These are phyloP conservation scores for Lepidurus apus DNA, from an alignment of 1,140 invertebrate species.

Conservation along the genomic window DNA sequence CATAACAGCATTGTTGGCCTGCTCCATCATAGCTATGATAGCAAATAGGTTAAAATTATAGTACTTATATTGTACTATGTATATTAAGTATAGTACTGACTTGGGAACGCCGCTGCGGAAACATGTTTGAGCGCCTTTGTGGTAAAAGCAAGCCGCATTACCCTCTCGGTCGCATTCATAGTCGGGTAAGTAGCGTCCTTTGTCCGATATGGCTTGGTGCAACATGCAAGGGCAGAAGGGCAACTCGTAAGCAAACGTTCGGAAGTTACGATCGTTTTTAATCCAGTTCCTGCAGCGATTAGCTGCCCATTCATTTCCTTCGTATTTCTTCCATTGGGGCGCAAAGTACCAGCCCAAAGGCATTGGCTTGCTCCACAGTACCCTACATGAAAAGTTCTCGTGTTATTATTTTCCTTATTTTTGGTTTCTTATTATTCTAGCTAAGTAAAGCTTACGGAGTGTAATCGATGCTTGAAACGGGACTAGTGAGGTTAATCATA, in stretches of 20 bases:
- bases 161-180: constrained; percentile 84
- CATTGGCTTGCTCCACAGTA: constrained; percentile 83
- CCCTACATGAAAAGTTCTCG: constrained; percentile 46
- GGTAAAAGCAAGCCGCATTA: constrained; percentile 82
- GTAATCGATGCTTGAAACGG: constrained; percentile 58
- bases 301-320: constrained; percentile 65
- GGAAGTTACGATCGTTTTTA: constrained; percentile 72
- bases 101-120: constrained; percentile 84
- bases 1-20: constrained; percentile 95
- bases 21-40: constrained; percentile 69
- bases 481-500: constrained; percentile 80
- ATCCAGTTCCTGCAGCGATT: constrained; percentile 82
- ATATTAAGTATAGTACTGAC: constrained; percentile 51
- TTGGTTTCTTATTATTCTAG: constrained; percentile 1
- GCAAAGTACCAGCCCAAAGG: constrained; percentile 88
- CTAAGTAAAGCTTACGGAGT: constrained; percentile 61
- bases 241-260: constrained; percentile 80
- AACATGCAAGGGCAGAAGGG: constrained; percentile 86
- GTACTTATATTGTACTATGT: background rate
- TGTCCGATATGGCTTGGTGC: constrained; percentile 82
- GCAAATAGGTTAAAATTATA: background rate
- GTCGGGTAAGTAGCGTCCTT: constrained; percentile 86
- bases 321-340: constrained; percentile 77
- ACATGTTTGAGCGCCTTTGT: constrained; percentile 83
- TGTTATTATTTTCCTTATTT: constrained; percentile 24